Evolutionary conservation across 2,113 vertebrate genomes (phyloP).

Genomic region (Pristiophorus japonicus): DNA sequence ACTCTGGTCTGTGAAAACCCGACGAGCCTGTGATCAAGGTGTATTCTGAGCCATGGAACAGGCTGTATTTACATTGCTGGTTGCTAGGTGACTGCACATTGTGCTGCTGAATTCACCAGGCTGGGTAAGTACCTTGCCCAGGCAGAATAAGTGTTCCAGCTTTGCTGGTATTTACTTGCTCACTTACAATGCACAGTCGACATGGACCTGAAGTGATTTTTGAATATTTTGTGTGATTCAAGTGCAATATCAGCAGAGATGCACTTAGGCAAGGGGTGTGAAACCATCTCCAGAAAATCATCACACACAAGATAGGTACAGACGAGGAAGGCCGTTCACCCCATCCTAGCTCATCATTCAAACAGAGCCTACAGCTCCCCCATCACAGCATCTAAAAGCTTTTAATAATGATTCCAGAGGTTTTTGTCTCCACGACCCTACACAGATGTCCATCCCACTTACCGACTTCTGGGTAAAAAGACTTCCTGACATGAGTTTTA

Average conservation of each 20-base stretch:
- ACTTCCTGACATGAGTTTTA: not conserved
- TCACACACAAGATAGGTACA: not conserved
- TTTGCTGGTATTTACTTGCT: not conserved
- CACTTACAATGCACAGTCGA: not conserved
- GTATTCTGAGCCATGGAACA: not conserved
- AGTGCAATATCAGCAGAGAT: not conserved
- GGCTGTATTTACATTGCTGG: conserved; percentile 19
- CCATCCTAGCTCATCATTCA: not conserved
- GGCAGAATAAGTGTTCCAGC: not conserved
- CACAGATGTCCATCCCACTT: not conserved
- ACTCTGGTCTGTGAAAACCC: not conserved
- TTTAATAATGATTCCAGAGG: not conserved
- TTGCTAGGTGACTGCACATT: conserved; percentile 10
- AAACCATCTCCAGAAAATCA: not conserved
- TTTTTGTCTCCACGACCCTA: not conserved
- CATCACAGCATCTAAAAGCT: not conserved
- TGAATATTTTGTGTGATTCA: not conserved
- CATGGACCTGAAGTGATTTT: not conserved
- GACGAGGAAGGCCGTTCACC: not conserved
- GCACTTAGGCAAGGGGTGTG: not conserved
- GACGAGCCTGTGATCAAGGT: not conserved
- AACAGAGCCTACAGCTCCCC: not conserved
- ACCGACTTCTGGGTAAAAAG: not conserved
- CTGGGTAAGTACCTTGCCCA: not conserved
- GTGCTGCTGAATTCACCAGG: not conserved